These are phyloP conservation scores for Rotaria magnacalcarata DNA, from an alignment of 2,888 invertebrate genomes.

Conservation along the genomic window DNA sequence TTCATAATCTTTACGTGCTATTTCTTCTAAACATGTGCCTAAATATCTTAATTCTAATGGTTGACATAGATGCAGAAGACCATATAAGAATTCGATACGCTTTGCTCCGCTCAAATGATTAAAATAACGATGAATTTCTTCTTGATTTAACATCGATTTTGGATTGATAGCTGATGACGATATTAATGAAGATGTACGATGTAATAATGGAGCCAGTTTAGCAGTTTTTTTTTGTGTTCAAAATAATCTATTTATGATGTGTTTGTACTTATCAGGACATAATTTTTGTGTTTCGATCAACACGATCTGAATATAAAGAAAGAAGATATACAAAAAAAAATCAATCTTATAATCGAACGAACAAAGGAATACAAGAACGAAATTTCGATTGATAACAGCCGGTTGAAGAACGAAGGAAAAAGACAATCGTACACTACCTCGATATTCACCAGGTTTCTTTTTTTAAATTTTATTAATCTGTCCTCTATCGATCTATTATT, in stretches of 20 bases:
- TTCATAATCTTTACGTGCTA: constrained; percentile 85
- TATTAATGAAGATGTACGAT: neutral
- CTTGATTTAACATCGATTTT: constrained; percentile 20
- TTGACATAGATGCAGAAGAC: constrained; percentile 88
- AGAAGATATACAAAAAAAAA: neutral
- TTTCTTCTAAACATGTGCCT: constrained; percentile 87
- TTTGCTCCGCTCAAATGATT: constrained; percentile 88
- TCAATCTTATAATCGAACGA: no score
- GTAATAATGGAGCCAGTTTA: neutral
- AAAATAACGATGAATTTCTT: constrained; percentile 88
- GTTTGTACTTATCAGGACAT: neutral
- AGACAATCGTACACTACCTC: neutral
- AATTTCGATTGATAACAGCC: constrained; percentile 22
- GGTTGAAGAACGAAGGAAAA: neutral
- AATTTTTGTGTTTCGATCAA: neutral
- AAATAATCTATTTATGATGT: neutral
- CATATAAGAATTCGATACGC: constrained; percentile 92
- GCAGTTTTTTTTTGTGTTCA: neutral
- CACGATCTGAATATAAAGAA: neutral
- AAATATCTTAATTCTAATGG: constrained; percentile 91
- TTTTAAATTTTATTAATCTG: neutral
- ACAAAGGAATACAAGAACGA: neutral
- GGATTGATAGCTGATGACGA: neutral
- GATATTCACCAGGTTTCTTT: neutral
- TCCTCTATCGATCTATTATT: neutral